Base-by-base conservation (phyloP, 2,888 invertebrate genomes). In the Clostera curtula region DNA sequence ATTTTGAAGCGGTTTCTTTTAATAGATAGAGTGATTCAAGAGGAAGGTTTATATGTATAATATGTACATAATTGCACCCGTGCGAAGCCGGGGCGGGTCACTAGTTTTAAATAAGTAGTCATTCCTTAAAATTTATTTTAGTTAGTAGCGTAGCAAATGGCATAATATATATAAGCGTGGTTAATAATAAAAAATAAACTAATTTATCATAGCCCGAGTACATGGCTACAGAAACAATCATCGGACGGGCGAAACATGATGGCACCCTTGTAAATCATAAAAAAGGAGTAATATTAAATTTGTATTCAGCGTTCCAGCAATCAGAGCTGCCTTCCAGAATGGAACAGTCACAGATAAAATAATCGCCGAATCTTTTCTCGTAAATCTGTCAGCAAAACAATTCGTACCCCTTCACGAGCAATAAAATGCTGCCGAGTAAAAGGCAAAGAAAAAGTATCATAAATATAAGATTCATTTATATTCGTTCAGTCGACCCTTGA, bases 381-480 rank as follows among this genome's bases (percentile, higher is more conserved):
- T 82, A 79, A 82, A 82, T 82, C 80, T 82, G 79, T 76, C 79
- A 77, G 73, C 74, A 71, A 76, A 82, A 82, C 79, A 79, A 80
- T 82, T 80, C 73, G 70, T 75, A 79, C 79, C 80, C 79, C 79
- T 82, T 82, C 80, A 77, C 75, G 77, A 80, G 79, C 77, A 76
- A 82, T 82, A 82, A 79, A 82, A 82, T 62, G 74, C 70, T 77
- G 66, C 72, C 71, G 72, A 74, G 70, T 74, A 74, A 69, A 70
- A 69, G 59, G 63, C 63, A 68, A 66, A 63, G 66, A 72, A 77
- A 75, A 79, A 80, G 79, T 72, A 79, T 77, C 73, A 80, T 79
- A 80, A 80, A 82, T 82, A 80, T 76, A 77, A 82, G 74, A 80
- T 79, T 80, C 80, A 82, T 82, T 82, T 82, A 76, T 80, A 79